These are phyloP conservation scores for Drosophila prosaltans DNA, from an alignment of 1,140 invertebrate species.

Conservation along the genomic window DNA sequence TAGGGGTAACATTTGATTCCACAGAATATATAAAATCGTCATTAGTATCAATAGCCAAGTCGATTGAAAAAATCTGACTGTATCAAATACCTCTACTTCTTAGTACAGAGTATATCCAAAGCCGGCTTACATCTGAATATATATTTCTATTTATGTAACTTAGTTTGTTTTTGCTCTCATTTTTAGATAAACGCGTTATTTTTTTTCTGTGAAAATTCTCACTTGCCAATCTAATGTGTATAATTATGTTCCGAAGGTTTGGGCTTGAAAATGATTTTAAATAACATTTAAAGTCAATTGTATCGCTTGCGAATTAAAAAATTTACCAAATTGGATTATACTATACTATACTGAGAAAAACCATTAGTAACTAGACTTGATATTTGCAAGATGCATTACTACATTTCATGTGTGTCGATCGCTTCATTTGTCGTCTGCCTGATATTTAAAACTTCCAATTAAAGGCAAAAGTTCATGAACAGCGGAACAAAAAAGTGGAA, in stretches of 20 bases:
- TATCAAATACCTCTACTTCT: too few relatives aligned
- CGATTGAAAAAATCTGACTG: too few relatives aligned
- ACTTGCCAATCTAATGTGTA: constrained; percentile 72
- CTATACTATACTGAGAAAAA: too few relatives aligned
- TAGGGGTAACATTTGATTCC: too few relatives aligned
- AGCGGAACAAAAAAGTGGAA: constrained; percentile 51
- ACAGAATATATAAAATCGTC: too few relatives aligned
- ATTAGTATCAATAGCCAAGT: too few relatives aligned
- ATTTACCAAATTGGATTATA: neutral
- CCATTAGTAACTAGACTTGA: constrained; percentile 20
- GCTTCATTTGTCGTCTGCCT: constrained; percentile 38
- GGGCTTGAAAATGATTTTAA: constrained; percentile 56
- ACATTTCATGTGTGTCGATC: neutral
- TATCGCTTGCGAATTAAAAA: constrained; percentile 30
- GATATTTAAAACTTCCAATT: constrained; percentile 65
- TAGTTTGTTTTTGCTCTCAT: constrained; percentile 14
- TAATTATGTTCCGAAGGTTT: constrained; percentile 22
- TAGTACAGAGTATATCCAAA: too few relatives aligned
- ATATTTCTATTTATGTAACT: constrained; percentile 4
- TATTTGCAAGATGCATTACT: neutral
- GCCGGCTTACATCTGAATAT: too few relatives aligned
- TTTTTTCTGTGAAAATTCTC: constrained; percentile 68
- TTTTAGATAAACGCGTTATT: constrained; percentile 32
- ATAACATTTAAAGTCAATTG: constrained; percentile 18
- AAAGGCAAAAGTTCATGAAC: constrained; percentile 73